phyloP scores from a whole-genome alignment of 2,113 vertebrate species.

The Oncorhynchus masou region DNA sequence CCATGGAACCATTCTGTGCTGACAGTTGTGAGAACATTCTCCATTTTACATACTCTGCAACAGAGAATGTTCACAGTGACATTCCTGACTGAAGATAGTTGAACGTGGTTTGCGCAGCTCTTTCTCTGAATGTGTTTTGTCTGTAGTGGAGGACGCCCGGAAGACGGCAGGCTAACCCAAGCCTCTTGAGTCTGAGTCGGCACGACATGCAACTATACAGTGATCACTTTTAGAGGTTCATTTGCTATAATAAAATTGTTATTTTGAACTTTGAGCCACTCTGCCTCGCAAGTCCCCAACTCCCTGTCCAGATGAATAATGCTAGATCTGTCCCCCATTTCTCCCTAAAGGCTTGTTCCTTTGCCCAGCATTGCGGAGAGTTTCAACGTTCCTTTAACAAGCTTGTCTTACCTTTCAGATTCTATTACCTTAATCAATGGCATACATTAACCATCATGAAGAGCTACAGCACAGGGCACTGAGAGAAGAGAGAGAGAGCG shows the following conservation, averaged over 20 bases:
- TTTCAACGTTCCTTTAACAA: constrained; percentile 54
- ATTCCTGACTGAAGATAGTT: neutral
- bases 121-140: neutral
- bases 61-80: neutral
- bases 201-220: constrained; percentile 6
- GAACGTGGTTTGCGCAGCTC: neutral
- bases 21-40: neutral
- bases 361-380: constrained; percentile 23
- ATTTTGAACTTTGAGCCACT: constrained; percentile 40
- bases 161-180: neutral
- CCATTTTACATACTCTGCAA: too few relatives aligned
- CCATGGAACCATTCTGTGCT: neutral
- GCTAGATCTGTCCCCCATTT: constrained; percentile 52
- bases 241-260: constrained; percentile 25
- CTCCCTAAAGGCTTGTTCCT: constrained; percentile 43
- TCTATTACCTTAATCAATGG: constrained; percentile 64
- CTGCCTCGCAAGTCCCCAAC: constrained; percentile 24
- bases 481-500: constrained; percentile 13
- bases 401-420: constrained; percentile 61
- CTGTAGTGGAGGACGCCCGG: neutral
- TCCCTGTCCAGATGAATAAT: constrained; percentile 42
- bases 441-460: constrained; percentile 46
- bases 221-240: constrained; percentile 51
- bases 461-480: constrained; percentile 41
- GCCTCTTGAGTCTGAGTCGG: constrained; percentile 12